Conservation (phyloP, 2,888 invertebrate genomes). For the Charanyca ferruginea region DNA sequence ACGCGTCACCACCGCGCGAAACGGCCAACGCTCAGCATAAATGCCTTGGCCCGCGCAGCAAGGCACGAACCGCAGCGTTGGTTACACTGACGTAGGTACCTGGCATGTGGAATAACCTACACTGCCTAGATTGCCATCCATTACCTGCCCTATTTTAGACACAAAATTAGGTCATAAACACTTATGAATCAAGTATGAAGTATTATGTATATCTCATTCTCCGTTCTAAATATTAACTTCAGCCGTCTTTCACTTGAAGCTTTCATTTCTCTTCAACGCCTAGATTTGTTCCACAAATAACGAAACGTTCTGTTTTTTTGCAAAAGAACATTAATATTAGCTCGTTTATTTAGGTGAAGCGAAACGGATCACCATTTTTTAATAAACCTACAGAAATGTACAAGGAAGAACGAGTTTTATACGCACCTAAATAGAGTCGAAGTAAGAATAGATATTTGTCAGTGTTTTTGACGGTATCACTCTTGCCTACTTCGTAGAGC, state of each 20-base stretch:
- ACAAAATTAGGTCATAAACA: conserved; percentile 38
- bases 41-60: too few species aligned
- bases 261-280: conserved; percentile 33
- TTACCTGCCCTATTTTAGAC: conserved; percentile 36
- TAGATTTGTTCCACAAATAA: conserved; percentile 45
- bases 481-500: conserved; percentile 30
- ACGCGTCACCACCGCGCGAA: too few species aligned
- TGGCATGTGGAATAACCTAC: conserved; percentile 27
- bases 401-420: conserved; percentile 13
- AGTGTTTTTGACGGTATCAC: conserved; percentile 36
- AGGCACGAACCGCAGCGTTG: too few species aligned
- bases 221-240: conserved; percentile 15
- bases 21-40: too few species aligned
- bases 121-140: conserved; percentile 25
- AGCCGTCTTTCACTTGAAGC: neutral
- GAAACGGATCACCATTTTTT: conserved; percentile 51
- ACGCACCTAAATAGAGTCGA: fast-evolving
- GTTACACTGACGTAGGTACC: conserved; percentile 36
- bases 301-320: conserved; percentile 46
- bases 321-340: conserved; percentile 57
- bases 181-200: conserved; percentile 1
- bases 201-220: neutral
- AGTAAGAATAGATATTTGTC: neutral
- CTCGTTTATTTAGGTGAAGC: conserved; percentile 53
- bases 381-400: conserved; percentile 17